phyloP scores from a whole-genome alignment of 2,113 vertebrate genomes.

The Lates calcarifer region DNA sequence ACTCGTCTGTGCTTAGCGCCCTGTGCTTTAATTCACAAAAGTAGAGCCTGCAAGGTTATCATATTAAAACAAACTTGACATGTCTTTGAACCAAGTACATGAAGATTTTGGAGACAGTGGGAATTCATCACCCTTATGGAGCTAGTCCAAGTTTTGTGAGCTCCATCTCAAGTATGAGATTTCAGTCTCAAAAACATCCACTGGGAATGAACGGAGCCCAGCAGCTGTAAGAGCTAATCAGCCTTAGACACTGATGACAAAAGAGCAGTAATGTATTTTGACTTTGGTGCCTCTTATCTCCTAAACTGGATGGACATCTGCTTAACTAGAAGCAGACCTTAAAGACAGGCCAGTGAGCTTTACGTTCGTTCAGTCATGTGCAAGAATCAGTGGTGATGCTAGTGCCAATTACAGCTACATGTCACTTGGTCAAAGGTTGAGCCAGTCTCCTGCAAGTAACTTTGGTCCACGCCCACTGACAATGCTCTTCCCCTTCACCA shows the following conservation, averaged over 20 bases:
- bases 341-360: neutral
- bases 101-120: neutral
- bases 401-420: neutral
- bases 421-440: neutral
- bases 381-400: neutral
- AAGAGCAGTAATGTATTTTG: constrained; percentile 4
- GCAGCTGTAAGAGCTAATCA: constrained; percentile 15
- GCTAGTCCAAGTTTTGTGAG: neutral
- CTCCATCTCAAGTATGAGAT: constrained; percentile 5
- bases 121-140: neutral
- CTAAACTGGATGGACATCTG: neutral
- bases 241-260: neutral
- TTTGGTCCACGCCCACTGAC: neutral
- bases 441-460: neutral
- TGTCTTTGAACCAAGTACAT: neutral
- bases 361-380: neutral
- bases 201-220: constrained; percentile 5
- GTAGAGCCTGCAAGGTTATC: neutral
- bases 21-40: neutral
- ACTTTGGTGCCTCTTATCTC: neutral
- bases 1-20: neutral
- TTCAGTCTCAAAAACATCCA: constrained; percentile 8
- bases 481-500: neutral
- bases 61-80: neutral
- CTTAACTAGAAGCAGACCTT: neutral